Percentiles rank a stretch among this genome's conserved stretches.
phyloP scores from a whole-genome alignment of 2,113 vertebrate species.

The Poeciliopsis prolifica region DNA sequence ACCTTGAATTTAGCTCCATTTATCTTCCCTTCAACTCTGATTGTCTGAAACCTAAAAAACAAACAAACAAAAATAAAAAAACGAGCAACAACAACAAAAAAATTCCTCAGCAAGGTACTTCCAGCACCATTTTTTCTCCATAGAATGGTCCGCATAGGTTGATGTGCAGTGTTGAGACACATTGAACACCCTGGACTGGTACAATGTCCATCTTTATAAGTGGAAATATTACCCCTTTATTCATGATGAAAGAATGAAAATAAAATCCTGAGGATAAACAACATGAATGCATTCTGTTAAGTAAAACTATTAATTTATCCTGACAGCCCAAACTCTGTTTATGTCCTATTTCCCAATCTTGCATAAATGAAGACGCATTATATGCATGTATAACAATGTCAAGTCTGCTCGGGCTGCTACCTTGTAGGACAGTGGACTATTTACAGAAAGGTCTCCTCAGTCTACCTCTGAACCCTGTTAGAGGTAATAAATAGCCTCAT shows the following conservation, averaged over 20 bases:
- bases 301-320: not conserved
- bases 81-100: too few relatives aligned
- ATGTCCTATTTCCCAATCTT: slow-evolving; percentile 2
- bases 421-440: slow-evolving; percentile 54
- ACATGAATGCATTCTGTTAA: not conserved
- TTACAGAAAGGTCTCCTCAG: slow-evolving; percentile 36
- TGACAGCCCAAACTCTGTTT: not conserved
- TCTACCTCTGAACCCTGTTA: slow-evolving; percentile 54
- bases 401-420: slow-evolving; percentile 51
- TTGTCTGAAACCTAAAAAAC: too few relatives aligned
- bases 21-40: not conserved
- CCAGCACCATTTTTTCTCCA: too few relatives aligned
- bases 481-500: slow-evolving; percentile 70
- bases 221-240: not conserved
- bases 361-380: not conserved
- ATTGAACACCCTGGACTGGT: too few relatives aligned
- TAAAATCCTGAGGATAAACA: not conserved
- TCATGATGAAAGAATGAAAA: not conserved
- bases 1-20: not conserved
- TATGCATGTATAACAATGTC: slow-evolving; percentile 6
- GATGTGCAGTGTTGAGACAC: too few relatives aligned
- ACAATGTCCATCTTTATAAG: too few relatives aligned
- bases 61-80: too few relatives aligned
- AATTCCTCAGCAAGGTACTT: too few relatives aligned
- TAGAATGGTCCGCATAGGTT: too few relatives aligned